Evolutionary conservation across 2,888 invertebrate species (phyloP).

Genomic region (Andricus curvator): DNA sequence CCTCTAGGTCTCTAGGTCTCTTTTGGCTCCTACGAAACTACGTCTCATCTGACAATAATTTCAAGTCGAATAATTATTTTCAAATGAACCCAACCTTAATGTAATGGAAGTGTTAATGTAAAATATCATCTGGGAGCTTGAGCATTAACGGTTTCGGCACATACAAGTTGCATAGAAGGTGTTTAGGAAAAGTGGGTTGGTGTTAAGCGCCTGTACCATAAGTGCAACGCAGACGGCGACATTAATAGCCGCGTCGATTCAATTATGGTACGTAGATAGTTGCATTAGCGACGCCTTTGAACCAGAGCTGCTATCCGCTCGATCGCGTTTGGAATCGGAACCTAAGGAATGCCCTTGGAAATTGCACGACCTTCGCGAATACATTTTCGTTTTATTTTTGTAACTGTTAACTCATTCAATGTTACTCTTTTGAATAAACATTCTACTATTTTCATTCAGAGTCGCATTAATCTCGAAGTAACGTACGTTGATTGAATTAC

Average conservation of each 20-base stretch:
- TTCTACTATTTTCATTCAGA: too few relatives aligned
- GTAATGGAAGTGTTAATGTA: constrained; percentile 1
- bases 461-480: too few relatives aligned
- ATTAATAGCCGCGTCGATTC: constrained; percentile 58
- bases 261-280: constrained; percentile 56
- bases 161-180: constrained; percentile 5
- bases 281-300: constrained; percentile 56
- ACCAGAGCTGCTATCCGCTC: constrained; percentile 27
- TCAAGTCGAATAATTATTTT: background rate
- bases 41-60: too few relatives aligned
- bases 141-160: constrained; percentile 18
- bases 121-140: background rate
- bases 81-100: background rate
- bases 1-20: too few relatives aligned
- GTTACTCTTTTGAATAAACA: background rate
- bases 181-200: constrained; percentile 29
- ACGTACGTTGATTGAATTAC: too few relatives aligned
- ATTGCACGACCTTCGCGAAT: constrained; percentile 27
- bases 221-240: constrained; percentile 55
- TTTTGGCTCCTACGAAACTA: too few relatives aligned
- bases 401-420: background rate
- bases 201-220: constrained; percentile 41
- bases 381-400: background rate
- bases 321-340: constrained; percentile 7
- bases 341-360: constrained; percentile 10